Evolutionary conservation across 2,797 vertebrate genomes (phyloP), one percentile per base, ranked within the genome.

Genomic region (Poeciliopsis turneri): DNA sequence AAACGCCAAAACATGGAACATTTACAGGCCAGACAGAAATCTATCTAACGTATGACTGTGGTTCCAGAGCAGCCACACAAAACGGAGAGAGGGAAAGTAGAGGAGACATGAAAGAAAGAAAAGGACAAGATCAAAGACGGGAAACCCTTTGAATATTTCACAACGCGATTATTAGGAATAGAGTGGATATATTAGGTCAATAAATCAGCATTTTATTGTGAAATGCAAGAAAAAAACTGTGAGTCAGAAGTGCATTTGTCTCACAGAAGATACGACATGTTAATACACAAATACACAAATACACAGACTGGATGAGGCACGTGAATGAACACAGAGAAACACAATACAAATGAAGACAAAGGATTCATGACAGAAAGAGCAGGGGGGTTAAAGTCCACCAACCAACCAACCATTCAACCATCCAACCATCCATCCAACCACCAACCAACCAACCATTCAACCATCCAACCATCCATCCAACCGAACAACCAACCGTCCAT

Each of bases 1-100:
- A 84, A 89, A 78, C 87, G 84, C 77, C 78, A 89, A 88, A 92
- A 91, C 76, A 83, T 89, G 78, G 81, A 89, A 85, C 89, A 82
- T 85, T 88, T 88, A 86, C 84, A 74, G 83, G 87, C 81, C 46
- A 88, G 86, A 92, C 77, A 77, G 85, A 74, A 77, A 81, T 89
- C 79, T 77, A 77, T 81, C 68, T 2, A 78, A 77, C 85, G 74
- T 79, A 78, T 82, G 84, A 80, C 79, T 82, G 82, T 73, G 86
- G 81, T 86, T 85, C 23, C 88, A 80, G 88, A 86, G 87, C 82
- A 89, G 73, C 76, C 69, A 61, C 25, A 68, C 70, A 84, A 75
- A 86, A 87, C 84, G 80, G 72, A 90, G 84, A 80, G 68, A 79
- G 25, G 72, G 39, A 84, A 68, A 45, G 70, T 47, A 45, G 75